Percentiles rank a stretch among this genome's conserved stretches.
Conservation (phyloP, 2,797 vertebrate genomes). For the Macropus fuliginosus region DNA sequence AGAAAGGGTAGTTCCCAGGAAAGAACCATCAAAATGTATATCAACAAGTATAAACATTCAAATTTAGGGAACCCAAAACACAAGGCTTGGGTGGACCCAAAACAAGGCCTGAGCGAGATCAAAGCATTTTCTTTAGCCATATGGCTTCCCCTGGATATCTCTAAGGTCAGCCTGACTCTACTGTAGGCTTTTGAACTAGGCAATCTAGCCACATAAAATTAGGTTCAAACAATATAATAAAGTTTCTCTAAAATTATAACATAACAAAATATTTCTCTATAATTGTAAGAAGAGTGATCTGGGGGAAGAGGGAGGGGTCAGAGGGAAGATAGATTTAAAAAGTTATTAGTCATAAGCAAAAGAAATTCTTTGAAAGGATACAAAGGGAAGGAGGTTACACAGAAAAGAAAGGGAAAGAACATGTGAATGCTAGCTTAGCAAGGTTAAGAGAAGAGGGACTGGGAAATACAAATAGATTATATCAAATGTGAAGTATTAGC, state of each 20-base stretch:
- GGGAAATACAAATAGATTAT: not conserved
- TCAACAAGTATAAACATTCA: not conserved
- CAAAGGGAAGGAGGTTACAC: not conserved
- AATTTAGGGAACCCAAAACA: not conserved
- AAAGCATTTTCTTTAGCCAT: not conserved
- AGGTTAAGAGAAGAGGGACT: not conserved
- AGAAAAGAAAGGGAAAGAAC: not conserved
- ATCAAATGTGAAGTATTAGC: not conserved
- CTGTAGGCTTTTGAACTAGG: not conserved
- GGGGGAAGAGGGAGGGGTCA: too few relatives aligned
- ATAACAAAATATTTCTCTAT: not conserved
- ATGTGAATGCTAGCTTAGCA: not conserved
- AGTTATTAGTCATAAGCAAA: not conserved
- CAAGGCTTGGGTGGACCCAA: too few relatives aligned
- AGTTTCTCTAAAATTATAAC: not conserved
- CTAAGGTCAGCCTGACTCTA: not conserved
- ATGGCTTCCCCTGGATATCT: not conserved
- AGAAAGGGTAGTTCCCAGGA: not conserved
- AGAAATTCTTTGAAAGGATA: not conserved
- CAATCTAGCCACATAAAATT: not conserved
- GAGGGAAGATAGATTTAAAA: not conserved
- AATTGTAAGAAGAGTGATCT: not conserved
- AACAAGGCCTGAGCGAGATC: not conserved
- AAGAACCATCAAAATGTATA: not conserved
- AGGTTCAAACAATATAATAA: not conserved